phyloP scores from a whole-genome alignment of 2,113 vertebrate species.

The Nibea albiflora region DNA sequence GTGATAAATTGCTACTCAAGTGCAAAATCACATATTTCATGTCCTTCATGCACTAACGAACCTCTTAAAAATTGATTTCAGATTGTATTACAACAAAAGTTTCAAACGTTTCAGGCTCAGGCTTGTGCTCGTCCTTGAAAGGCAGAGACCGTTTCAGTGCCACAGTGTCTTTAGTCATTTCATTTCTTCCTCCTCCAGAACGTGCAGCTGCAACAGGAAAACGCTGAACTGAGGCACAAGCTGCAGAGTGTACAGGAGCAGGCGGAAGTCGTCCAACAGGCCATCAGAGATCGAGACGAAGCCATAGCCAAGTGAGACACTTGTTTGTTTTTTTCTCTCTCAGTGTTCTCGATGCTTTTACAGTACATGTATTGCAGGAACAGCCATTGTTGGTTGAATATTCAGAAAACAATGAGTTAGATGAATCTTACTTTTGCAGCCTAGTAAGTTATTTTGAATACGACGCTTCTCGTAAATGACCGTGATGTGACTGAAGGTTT shows the following conservation, averaged over 20 bases:
- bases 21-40: not conserved
- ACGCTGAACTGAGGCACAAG: conserved; percentile 59
- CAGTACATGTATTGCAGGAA: not conserved
- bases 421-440: not conserved
- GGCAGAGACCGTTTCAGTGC: not conserved
- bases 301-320: conserved; percentile 87
- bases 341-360: not conserved
- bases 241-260: conserved; percentile 57
- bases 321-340: not conserved
- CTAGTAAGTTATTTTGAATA: not conserved
- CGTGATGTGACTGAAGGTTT: conserved; percentile 30
- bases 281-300: conserved; percentile 87
- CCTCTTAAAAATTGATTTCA: not conserved
- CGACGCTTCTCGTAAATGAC: not conserved
- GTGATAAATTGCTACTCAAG: not conserved
- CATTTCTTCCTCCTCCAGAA: conserved; percentile 49
- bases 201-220: conserved; percentile 72
- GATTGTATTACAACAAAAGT: too few species aligned
- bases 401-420: not conserved
- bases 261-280: conserved; percentile 75
- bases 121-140: not conserved
- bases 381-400: not conserved
- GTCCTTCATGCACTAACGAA: not conserved
- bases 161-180: not conserved
- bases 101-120: not conserved